Base-by-base conservation (phyloP, 2,113 vertebrate genomes). In the Xiphophorus hellerii region DNA sequence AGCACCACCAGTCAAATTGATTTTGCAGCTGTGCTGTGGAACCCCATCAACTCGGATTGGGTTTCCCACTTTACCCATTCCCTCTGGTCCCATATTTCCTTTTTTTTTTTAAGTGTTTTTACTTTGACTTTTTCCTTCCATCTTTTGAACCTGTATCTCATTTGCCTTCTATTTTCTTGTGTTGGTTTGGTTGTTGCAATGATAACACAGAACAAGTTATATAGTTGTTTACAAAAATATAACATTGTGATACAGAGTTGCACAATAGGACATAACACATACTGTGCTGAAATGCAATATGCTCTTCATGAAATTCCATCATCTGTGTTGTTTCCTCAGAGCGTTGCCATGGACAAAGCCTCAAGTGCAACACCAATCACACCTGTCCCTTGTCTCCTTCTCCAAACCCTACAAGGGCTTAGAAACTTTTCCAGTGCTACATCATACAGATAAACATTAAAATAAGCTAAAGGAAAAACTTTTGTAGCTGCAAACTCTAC, bases 1-100 rank as follows among this genome's bases (percentile, higher is more conserved):
- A 85, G 87, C 90, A 89, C 83, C 71, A 76, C 83, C 83, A 89
- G 89, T 91, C 89, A 92, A 90, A 93, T 93, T 93, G 92, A 94
- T 92, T 93, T 91, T 85, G 84, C 82, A 35, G 78, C 90, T 88
- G 83, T 88, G 90, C 87, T 90, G 86, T 92, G 90, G 87, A 90
- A 89, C 77, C 84, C 86, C 89, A 93, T 93, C 87, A 91, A 76
- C 87, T 85, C 85, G 89, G 88, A 92, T 89, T 89, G 89, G 87
- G 85, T 90, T 90, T 89, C 88, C 86, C 66, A 76, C 85, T 88
- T 58, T 88, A 82, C 80, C 77, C 80, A 80, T 71, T 88, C 82
- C 88, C 85, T 80, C 77, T 76, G 86, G 80, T 71, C 81, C 79
- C 30, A 44, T 61, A 75, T 84, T 71, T 86, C 68, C 83, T 51